Percentiles rank a stretch among this genome's conserved stretches.
Conservation (phyloP, 2,888 invertebrate genomes). For the Platerodrilus igneus region DNA sequence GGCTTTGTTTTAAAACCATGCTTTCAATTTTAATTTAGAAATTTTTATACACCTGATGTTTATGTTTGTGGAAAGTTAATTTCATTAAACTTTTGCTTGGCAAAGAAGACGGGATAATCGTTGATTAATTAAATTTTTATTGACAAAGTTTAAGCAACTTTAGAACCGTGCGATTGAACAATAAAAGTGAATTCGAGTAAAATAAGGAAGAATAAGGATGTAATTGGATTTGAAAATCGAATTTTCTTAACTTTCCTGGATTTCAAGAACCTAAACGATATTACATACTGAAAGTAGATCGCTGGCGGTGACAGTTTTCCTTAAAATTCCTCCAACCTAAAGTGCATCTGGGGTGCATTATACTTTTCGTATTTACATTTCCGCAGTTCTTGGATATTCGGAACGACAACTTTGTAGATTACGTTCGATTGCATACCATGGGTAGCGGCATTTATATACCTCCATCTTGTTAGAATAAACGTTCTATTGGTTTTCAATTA, state of each 20-base stretch:
- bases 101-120: no score
- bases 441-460: no score
- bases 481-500: conserved; percentile 9
- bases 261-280: conserved; percentile 20
- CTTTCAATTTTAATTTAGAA: conserved; percentile 9
- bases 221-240: conserved; percentile 22
- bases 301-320: conserved; percentile 20
- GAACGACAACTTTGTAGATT: neutral
- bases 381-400: neutral
- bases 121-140: no score
- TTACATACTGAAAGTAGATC: conserved; percentile 21
- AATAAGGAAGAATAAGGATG: conserved; percentile 18
- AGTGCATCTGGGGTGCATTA: conserved; percentile 14
- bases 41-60: neutral
- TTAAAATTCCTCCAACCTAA: conserved; percentile 10
- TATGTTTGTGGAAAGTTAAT: neutral
- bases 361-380: conserved; percentile 9
- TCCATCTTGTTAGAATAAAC: conserved; percentile 1
- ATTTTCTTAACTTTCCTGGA: conserved; percentile 20
- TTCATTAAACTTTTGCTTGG: neutral
- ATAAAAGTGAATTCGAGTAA: no score
- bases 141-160: no score
- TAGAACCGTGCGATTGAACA: no score
- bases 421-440: conserved; percentile 2
- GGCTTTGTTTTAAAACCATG: conserved; percentile 8